Percentiles rank a stretch among this genome's conserved stretches.
Evolutionary conservation across 2,113 vertebrate species (phyloP).

Genomic region (Hipposideros armiger): DNA sequence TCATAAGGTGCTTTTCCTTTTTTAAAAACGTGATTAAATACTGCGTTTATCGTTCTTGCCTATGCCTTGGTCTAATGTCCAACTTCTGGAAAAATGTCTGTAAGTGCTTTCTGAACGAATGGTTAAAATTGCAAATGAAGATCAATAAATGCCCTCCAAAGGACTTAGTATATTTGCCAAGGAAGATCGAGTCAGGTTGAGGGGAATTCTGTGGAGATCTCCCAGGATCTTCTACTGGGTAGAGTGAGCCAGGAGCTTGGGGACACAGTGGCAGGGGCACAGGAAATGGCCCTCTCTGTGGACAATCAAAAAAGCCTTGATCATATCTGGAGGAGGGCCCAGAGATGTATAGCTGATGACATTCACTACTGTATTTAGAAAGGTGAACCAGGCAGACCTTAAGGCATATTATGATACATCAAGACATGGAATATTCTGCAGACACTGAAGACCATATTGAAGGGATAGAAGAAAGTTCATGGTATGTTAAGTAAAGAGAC

Average conservation of each 20-base stretch:
- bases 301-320: background rate
- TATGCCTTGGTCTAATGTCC: background rate
- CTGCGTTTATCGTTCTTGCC: background rate
- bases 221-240: background rate
- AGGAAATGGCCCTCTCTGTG: background rate
- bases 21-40: background rate
- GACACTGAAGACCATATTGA: background rate
- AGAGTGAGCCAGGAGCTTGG: background rate
- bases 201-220: background rate
- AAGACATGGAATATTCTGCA: background rate
- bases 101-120: background rate
- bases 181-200: background rate
- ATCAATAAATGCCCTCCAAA: background rate
- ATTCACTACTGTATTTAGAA: background rate
- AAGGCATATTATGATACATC: background rate
- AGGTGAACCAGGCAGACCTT: background rate
- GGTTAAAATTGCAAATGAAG: slow-evolving; percentile 28
- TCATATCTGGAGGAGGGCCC: background rate
- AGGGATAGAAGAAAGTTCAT: background rate
- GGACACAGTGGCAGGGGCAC: no score
- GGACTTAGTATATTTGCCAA: background rate
- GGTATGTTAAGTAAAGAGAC: background rate
- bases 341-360: fast-evolving
- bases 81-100: background rate
- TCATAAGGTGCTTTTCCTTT: background rate